Percentiles rank a stretch among this genome's conserved stretches.
These are phyloP conservation scores for Cottoperca gobio DNA, from an alignment of 2,797 vertebrate species.

Conservation along the genomic window DNA sequence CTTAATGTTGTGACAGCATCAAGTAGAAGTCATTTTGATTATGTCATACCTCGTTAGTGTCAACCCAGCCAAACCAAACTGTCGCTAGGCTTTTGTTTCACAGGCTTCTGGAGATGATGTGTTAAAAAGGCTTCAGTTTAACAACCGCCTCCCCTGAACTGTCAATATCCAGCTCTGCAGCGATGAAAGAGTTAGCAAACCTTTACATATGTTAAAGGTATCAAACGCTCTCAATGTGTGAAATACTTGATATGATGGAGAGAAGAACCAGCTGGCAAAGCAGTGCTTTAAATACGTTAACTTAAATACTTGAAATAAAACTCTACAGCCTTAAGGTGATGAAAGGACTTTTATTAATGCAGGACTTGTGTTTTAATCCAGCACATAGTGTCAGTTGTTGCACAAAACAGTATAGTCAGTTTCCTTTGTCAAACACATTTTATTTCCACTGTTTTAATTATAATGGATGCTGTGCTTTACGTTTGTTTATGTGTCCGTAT, in stretches of 20 bases:
- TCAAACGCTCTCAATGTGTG: slow-evolving; percentile 24
- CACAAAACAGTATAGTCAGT: neutral
- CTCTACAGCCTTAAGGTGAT: neutral
- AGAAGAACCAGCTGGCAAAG: slow-evolving; percentile 19
- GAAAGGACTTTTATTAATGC: neutral
- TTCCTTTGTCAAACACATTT: neutral
- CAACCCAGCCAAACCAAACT: slow-evolving; percentile 38
- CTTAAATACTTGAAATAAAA: neutral
- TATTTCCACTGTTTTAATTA: neutral
- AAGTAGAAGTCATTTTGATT: slow-evolving; percentile 67
- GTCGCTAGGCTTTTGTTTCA: slow-evolving; percentile 59
- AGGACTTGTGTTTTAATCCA: neutral
- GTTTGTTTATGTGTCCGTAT: slow-evolving; percentile 2
- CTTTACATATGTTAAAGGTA: slow-evolving; percentile 23
- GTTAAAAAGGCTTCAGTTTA: slow-evolving; percentile 47
- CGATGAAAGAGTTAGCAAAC: slow-evolving; percentile 18
- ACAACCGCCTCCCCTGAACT: slow-evolving; percentile 26
- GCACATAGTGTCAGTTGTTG: neutral
- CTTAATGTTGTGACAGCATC: slow-evolving; percentile 74
- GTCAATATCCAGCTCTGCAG: slow-evolving; percentile 33
- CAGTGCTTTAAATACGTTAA: slow-evolving; percentile 7
- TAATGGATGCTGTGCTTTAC: neutral
- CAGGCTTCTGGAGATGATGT: slow-evolving; percentile 59
- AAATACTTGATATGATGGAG: slow-evolving; percentile 22
- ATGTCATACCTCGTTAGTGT: slow-evolving; percentile 73